These are phyloP conservation scores for Ephestia elutella DNA, from an alignment of 1,140 invertebrate genomes.

Conservation along the genomic window DNA sequence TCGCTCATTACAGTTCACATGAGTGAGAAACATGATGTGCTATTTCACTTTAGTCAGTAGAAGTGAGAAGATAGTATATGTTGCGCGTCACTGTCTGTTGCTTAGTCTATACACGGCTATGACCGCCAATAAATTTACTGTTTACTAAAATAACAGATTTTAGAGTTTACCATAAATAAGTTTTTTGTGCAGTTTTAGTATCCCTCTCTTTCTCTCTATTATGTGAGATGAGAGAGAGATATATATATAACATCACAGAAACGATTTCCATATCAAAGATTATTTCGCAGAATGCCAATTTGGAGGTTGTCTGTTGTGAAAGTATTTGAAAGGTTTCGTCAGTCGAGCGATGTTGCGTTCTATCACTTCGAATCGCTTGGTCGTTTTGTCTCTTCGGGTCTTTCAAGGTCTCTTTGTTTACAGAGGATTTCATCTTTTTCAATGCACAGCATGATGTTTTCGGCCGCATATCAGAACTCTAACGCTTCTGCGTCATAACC, in stretches of 20 bases:
- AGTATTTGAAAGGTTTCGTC: constrained; percentile 43
- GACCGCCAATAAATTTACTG: no score
- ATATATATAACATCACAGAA: background rate
- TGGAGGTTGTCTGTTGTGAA: constrained; percentile 24
- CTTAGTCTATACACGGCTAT: no score
- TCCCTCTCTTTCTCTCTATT: no score
- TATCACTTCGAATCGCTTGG: constrained; percentile 18
- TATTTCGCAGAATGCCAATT: constrained; percentile 8
- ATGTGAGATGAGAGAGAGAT: no score
- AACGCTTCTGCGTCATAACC: constrained; percentile 6
- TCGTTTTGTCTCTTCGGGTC: constrained; percentile 19
- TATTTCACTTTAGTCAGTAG: no score
- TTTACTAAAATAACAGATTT: no score
- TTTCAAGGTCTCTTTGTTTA: constrained; percentile 13
- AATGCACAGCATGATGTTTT: background rate
- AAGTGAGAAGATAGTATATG: no score
- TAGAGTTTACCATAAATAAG: no score
- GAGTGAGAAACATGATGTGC: no score
- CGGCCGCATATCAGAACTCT: background rate
- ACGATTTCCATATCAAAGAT: background rate
- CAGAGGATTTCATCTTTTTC: constrained; percentile 9
- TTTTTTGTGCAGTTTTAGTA: no score
- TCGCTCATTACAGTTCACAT: no score
- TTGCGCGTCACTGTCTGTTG: no score
- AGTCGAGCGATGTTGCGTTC: constrained; percentile 46